These are phyloP conservation scores for Sialia sialis DNA, from an alignment of 2,113 vertebrate species.

Conservation along the genomic window DNA sequence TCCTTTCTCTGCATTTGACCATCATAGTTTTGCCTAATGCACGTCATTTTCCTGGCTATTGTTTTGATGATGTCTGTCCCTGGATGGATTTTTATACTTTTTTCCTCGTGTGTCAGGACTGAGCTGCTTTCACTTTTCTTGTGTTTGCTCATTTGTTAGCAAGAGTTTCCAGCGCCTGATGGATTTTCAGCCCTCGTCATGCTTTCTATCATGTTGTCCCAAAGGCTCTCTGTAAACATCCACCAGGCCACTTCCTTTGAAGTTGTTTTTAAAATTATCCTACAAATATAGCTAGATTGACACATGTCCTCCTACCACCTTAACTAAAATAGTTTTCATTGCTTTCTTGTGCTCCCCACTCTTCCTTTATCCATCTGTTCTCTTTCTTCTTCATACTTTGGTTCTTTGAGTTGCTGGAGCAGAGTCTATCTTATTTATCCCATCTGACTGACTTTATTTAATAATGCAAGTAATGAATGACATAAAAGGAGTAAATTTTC, in stretches of 20 bases:
- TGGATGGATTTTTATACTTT: neutral
- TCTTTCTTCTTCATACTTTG: neutral
- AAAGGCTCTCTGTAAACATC: constrained; percentile 5
- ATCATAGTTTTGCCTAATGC: neutral
- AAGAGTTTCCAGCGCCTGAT: neutral
- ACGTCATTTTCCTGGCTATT: neutral
- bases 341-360: constrained; percentile 20
- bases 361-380: constrained; percentile 57
- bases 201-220: neutral
- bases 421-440: neutral
- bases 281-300: constrained; percentile 17
- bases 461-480: neutral
- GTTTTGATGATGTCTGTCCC: neutral
- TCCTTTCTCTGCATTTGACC: neutral
- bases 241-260: neutral
- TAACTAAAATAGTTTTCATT: constrained; percentile 36
- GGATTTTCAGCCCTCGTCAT: neutral
- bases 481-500: neutral
- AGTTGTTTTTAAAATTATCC: neutral
- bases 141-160: constrained; percentile 8
- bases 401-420: neutral
- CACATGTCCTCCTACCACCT: constrained; percentile 52
- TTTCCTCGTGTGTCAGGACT: neutral
- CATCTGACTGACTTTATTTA: neutral
- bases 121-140: neutral